Base-by-base conservation (phyloP, 2,797 vertebrate species). In the Ctenopoma kingsleyae region DNA sequence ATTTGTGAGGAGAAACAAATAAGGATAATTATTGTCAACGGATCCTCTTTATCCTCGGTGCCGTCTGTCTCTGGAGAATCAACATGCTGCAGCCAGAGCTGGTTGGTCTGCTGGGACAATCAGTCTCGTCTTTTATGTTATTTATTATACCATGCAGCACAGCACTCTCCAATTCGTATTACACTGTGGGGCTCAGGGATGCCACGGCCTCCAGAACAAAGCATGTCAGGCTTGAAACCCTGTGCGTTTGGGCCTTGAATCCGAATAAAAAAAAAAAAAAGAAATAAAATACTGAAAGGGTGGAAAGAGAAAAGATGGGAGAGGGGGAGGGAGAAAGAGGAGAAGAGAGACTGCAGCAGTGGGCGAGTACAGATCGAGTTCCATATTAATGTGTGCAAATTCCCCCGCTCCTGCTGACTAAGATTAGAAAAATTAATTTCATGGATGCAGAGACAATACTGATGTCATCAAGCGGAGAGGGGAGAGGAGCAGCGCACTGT, bases 351-450 rank as follows among this genome's bases (percentile, higher is more conserved):
- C 81, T 86, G 90, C 86, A 86, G 90, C 80, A 81, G 85, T 87
- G 87, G 89, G 89, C 80, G 88, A 91, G 78, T 80, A 51, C 83
- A 86, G 90, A 91, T 90, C 81, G 76, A 88, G 87, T 87, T 93
- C 87, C 89, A 92, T 91, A 92, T 93, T 94, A 93, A 93, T 94
- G 89, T 91, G 88, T 93, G 92, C 93, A 94, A 93, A 93, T 93
- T 93, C 89, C 90, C 89, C 79, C 80, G 75, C 92, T 93, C 90
- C 93, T 94, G 93, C 93, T 93, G 93, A 95, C 91, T 92, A 92
- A 94, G 92, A 94, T 94, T 93, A 94, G 92, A 92, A 95, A 91
- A 93, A 94, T 93, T 93, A 93, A 95, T 94, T 94, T 94, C 93
- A 94, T 93, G 91, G 93, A 93, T 93, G 92, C 93, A 91, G 90